phyloP scores from a whole-genome alignment of 92 coral and sea anemone genomes.

The Phenganax stokvisi region DNA sequence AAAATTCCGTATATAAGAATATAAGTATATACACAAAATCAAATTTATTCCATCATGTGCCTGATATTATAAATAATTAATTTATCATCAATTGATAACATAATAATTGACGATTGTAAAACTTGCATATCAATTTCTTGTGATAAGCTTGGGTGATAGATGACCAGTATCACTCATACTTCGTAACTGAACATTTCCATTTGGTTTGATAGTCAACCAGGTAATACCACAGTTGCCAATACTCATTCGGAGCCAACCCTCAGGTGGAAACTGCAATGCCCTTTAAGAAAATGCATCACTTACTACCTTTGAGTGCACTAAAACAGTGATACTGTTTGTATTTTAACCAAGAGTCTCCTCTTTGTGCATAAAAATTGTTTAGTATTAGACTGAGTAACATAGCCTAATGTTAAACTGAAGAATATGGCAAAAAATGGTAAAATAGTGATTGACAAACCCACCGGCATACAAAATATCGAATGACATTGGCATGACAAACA shows the following conservation, averaged over 20 bases:
- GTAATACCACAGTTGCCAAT: slow-evolving; percentile 95
- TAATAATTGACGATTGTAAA: not conserved
- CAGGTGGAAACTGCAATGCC: slow-evolving; percentile 93
- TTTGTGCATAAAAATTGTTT: not conserved
- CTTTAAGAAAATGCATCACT: slow-evolving; percentile 35
- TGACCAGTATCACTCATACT: slow-evolving; percentile 89
- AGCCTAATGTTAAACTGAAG: not conserved
- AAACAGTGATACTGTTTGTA: not conserved
- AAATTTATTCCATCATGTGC: too few species aligned
- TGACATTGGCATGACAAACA: slow-evolving; percentile 95
- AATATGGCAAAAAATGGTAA: not conserved
- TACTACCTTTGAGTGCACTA: not conserved
- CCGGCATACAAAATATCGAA: slow-evolving; percentile 97
- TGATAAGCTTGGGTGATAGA: slow-evolving; percentile 55
- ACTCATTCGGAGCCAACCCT: slow-evolving; percentile 93
- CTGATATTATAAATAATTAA: too few species aligned
- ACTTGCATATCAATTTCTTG: not conserved
- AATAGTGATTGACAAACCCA: slow-evolving; percentile 17
- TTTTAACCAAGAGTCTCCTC: not conserved
- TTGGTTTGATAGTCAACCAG: slow-evolving; percentile 77
- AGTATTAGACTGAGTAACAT: too few species aligned
- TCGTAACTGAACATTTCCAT: slow-evolving; percentile 69
- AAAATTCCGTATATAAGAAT: too few species aligned
- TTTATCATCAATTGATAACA: too few species aligned
- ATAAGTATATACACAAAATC: too few species aligned